Percentiles rank a stretch among this genome's conserved stretches.
Evolutionary conservation across 2,888 invertebrate species (phyloP).

Genomic region (Amblyjoppa proteus): DNA sequence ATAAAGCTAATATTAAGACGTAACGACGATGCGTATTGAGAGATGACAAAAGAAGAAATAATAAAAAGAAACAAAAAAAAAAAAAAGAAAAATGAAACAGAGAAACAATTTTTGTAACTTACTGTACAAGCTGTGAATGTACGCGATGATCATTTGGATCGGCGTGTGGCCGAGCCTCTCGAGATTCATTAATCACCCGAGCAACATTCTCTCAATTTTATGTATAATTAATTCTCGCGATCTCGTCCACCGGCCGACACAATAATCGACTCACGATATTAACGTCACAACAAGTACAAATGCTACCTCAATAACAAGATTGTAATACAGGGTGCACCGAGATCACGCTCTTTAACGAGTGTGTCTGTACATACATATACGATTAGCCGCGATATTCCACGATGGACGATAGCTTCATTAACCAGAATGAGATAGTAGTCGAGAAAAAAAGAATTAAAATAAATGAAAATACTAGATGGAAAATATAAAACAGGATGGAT

Average conservation of each 20-base stretch:
- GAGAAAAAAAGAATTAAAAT: conserved; percentile 28
- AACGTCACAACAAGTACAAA: conserved; percentile 82
- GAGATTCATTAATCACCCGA: not conserved
- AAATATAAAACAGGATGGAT: conserved; percentile 59
- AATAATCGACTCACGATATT: conserved; percentile 77
- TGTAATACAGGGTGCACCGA: conserved; percentile 83
- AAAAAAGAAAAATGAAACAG: conserved; percentile 36
- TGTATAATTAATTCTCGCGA: conserved; percentile 39
- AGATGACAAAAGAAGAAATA: conserved; percentile 40
- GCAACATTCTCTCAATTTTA: conserved; percentile 3
- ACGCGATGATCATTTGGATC: conserved; percentile 65
- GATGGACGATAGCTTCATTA: conserved; percentile 65
- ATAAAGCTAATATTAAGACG: conserved; percentile 81
- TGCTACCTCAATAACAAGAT: conserved; percentile 83
- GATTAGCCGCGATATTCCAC: conserved; percentile 74
- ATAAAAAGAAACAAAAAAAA: conserved; percentile 51
- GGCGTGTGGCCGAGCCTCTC: conserved; percentile 61
- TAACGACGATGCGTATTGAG: conserved; percentile 67
- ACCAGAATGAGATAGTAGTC: conserved; percentile 44
- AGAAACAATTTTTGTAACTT: conserved; percentile 76
- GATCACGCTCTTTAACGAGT: conserved; percentile 69
- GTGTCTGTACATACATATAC: conserved; percentile 77
- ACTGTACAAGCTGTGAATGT: conserved; percentile 74
- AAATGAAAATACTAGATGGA: conserved; percentile 60
- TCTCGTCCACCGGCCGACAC: conserved; percentile 61